Percentiles rank a stretch among this genome's conserved stretches.
Evolutionary conservation across 2,113 vertebrate genomes (phyloP).

Genomic region (Oceanites oceanicus): DNA sequence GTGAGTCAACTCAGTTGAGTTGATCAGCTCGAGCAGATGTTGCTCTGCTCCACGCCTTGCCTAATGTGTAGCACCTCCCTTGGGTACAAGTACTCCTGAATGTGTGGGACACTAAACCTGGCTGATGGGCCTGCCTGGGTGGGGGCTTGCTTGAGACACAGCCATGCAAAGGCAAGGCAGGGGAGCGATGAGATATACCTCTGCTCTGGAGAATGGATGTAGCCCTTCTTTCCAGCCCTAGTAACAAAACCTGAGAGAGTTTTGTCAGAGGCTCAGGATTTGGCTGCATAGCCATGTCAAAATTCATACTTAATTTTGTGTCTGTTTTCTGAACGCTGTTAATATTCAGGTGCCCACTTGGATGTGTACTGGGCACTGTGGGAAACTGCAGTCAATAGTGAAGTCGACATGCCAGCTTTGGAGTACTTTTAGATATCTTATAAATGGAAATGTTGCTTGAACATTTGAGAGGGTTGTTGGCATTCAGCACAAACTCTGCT

Average conservation of each 20-base stretch:
- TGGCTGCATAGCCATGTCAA: not conserved
- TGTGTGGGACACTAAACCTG: rapidly evolving
- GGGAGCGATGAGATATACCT: not conserved
- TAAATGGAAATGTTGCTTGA: not conserved
- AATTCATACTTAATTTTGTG: not conserved
- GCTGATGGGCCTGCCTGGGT: not conserved
- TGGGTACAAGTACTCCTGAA: not conserved
- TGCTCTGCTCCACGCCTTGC: not conserved
- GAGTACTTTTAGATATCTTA: not conserved
- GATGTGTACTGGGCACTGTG: not conserved
- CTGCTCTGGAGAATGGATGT: not conserved
- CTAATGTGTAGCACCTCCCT: not conserved
- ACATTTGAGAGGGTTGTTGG: not conserved
- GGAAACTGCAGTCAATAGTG: not conserved
- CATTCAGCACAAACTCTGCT: not conserved
- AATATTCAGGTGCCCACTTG: not conserved
- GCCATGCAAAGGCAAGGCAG: not conserved
- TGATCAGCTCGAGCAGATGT: not conserved
- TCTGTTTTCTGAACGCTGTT: not conserved
- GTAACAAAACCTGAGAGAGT: not conserved
- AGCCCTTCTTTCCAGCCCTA: not conserved
- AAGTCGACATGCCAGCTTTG: not conserved
- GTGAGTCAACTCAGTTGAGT: not conserved
- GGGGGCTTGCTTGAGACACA: rapidly evolving
- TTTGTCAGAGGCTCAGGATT: not conserved